A percentile compares a stretch with the other conserved stretches of the same genome.
Conservation (phyloP, 2,888 invertebrate species). For the Amphipoea oculea region DNA sequence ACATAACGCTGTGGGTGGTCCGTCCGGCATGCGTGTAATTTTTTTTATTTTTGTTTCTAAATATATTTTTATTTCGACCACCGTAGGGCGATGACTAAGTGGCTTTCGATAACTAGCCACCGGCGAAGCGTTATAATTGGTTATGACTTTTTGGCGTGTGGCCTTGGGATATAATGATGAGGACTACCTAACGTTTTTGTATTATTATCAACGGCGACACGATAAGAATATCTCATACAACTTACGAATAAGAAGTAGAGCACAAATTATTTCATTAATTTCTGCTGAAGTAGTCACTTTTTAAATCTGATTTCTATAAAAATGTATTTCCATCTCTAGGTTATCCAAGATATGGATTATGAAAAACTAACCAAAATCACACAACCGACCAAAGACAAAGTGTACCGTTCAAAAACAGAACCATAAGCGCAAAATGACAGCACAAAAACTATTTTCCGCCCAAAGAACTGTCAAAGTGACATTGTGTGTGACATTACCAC, state of each 20-base stretch:
- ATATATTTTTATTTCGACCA: conserved; percentile 78
- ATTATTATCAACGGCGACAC: background rate
- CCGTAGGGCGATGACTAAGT: conserved; percentile 86
- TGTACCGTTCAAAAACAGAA: conserved; percentile 77
- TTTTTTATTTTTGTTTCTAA: conserved; percentile 79
- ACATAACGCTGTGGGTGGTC: conserved; percentile 88
- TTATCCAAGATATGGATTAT: conserved; percentile 75
- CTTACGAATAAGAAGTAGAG: background rate
- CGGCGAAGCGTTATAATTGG: conserved; percentile 84
- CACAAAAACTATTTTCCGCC: conserved; percentile 81
- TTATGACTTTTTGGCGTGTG: conserved; percentile 76
- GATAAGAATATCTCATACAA: conserved; percentile 21
- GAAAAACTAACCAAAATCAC: conserved; percentile 69
- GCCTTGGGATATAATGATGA: conserved; percentile 48
- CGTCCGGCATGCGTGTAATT: conserved; percentile 76
- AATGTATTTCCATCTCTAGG: conserved; percentile 51
- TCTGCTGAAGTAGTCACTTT: background rate
- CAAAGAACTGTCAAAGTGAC: conserved; percentile 87
- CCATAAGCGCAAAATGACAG: conserved; percentile 82
- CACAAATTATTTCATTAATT: conserved; percentile 2
- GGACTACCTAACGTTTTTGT: conserved; percentile 41
- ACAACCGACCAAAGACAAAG: conserved; percentile 68
- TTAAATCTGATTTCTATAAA: background rate
- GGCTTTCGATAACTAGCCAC: conserved; percentile 87
- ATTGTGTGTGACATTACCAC: conserved; percentile 78